A percentile compares a stretch with the other conserved stretches of the same genome.
Evolutionary conservation across 1,140 invertebrate species (phyloP).

Genomic region (Drosophila sproati): DNA sequence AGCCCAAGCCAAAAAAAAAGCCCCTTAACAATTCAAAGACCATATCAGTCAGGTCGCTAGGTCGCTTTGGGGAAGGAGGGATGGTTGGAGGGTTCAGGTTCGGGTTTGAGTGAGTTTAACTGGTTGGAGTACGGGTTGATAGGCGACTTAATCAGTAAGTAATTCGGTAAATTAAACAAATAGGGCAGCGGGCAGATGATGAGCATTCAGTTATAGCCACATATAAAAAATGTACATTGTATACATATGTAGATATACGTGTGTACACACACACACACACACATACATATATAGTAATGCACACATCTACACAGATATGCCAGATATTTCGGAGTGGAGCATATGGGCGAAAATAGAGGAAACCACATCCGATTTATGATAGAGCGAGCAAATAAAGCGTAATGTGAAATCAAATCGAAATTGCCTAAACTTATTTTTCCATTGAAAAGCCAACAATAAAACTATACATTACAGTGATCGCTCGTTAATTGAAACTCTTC

Average conservation of each 20-base stretch:
- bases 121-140: slow-evolving; percentile 19
- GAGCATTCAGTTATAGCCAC: slow-evolving; percentile 36
- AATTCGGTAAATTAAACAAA: slow-evolving; percentile 79
- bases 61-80: background rate
- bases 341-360: slow-evolving; percentile 58
- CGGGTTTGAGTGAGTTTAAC: background rate
- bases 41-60: slow-evolving; percentile 33
- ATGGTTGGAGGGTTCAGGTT: background rate
- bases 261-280: too few species aligned
- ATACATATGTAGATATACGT: slow-evolving; percentile 1
- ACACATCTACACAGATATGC: slow-evolving; percentile 22
- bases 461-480: background rate
- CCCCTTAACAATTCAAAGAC: slow-evolving; percentile 1
- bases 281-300: background rate
- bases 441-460: slow-evolving; percentile 25
- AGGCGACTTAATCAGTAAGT: slow-evolving; percentile 64
- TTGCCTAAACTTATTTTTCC: slow-evolving; percentile 57
- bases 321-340: slow-evolving; percentile 35
- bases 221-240: background rate
- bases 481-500: background rate
- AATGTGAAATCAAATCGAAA: slow-evolving; percentile 78
- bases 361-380: slow-evolving; percentile 62
- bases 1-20: background rate
- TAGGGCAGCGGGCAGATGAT: slow-evolving; percentile 26
- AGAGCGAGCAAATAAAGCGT: slow-evolving; percentile 57